Percentiles rank a stretch among this genome's conserved stretches.
Conservation (phyloP, 2,797 vertebrate genomes). For the Myotis myotis region DNA sequence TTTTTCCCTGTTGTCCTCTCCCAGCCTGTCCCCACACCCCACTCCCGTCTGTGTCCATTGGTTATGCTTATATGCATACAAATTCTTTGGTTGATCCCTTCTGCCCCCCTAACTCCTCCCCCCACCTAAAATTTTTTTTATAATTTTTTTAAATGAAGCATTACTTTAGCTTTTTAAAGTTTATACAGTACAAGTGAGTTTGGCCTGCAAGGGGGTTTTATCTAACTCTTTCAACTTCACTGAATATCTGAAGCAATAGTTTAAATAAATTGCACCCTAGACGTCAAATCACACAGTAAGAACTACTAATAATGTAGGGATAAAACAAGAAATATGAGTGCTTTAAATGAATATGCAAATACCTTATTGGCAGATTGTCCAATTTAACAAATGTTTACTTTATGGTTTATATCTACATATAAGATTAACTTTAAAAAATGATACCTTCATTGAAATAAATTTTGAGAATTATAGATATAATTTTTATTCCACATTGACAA, state of each 20-base stretch:
- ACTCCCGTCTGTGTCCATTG: too few relatives aligned
- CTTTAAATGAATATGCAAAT: slow-evolving; percentile 12
- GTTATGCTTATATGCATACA: too few relatives aligned
- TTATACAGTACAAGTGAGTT: background rate
- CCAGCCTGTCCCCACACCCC: too few relatives aligned
- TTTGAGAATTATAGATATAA: slow-evolving; percentile 33
- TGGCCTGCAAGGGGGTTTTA: slow-evolving; percentile 5
- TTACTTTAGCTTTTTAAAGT: slow-evolving; percentile 15
- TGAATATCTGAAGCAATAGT: background rate
- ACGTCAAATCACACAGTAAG: slow-evolving; percentile 40
- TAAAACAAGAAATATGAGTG: slow-evolving; percentile 15
- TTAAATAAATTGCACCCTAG: background rate
- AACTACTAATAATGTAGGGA: slow-evolving; percentile 25
- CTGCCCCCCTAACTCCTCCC: too few relatives aligned
- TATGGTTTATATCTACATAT: background rate
- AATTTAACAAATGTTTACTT: slow-evolving; percentile 33
- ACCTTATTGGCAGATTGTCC: background rate
- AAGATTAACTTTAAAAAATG: background rate
- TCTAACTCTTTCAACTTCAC: background rate
- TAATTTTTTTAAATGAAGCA: slow-evolving; percentile 1
- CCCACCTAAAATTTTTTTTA: too few relatives aligned
- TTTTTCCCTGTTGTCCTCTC: too few relatives aligned
- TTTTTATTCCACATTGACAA: slow-evolving; percentile 22
- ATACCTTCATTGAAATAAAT: slow-evolving; percentile 30
- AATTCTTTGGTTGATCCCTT: too few relatives aligned